These are phyloP conservation scores for Aurelia sp. DNA, from an alignment of 30 jellyfish, hydroid and myxozoan genomes.

Conservation along the genomic window DNA sequence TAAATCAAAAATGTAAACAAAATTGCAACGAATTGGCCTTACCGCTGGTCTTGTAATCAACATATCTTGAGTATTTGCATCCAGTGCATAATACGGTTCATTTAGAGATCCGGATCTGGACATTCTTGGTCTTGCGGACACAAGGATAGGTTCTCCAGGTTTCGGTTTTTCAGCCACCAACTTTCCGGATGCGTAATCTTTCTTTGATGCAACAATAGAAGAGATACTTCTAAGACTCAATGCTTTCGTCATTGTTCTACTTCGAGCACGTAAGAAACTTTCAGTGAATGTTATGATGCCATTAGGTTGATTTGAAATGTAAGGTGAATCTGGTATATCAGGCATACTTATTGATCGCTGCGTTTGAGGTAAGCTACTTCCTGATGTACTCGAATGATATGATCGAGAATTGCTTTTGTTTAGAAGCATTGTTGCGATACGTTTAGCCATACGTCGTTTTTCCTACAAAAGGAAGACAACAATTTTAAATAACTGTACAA, in stretches of 20 bases:
- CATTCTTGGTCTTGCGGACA: constrained; percentile 79
- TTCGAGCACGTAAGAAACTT: constrained; percentile 28
- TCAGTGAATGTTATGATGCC: not conserved
- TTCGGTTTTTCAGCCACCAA: constrained; percentile 54
- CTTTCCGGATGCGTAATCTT: constrained; percentile 30
- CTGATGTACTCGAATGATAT: constrained; percentile 12
- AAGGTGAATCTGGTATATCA: constrained; percentile 68
- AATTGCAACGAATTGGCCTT: not conserved
- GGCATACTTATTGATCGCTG: constrained; percentile 72
- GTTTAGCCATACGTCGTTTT: constrained; percentile 87
- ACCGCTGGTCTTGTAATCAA: constrained; percentile 8
- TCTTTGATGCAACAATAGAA: constrained; percentile 16
- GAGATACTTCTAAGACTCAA: constrained; percentile 33
- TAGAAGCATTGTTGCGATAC: constrained; percentile 74
- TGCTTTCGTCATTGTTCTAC: constrained; percentile 11
- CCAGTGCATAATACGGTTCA: constrained; percentile 26
- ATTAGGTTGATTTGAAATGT: not conserved
- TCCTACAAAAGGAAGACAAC: constrained; percentile 23
- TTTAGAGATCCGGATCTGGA: constrained; percentile 53
- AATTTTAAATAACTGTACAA: too few relatives aligned
- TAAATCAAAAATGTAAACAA: too few relatives aligned
- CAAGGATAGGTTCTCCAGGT: constrained; percentile 80
- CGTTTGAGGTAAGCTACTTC: not conserved
- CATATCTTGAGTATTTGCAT: constrained; percentile 30
- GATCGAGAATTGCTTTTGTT: constrained; percentile 69